Base-by-base conservation (phyloP, 2,113 vertebrate genomes). In the Clarias batrachus region DNA sequence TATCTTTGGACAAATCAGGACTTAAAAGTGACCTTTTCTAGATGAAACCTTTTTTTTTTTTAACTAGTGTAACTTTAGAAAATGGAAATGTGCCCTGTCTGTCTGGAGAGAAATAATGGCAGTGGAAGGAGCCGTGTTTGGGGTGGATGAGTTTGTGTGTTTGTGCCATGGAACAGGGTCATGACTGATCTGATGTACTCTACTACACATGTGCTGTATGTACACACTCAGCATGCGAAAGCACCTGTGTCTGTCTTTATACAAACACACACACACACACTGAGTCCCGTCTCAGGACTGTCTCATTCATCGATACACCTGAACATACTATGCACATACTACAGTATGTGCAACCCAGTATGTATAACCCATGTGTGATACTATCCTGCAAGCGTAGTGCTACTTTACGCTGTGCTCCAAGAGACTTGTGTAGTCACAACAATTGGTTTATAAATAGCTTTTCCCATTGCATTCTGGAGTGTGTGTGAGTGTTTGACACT, bases 371-470 rank as follows among this genome's bases (percentile, higher is more conserved):
- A 48, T 48, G 48, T 48, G 48, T 48, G 48, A 48, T 48, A 73
- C 30, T 27, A 5, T 14, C 59, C 21, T 23, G 27, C 14, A 17
- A 2, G 41, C 17, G 7, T 79, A 48, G 86, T 74, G 74, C 30
- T 81, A 52, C 77, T 21, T 81, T 85, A 59, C 63, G 14, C 54
- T 37, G 12, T 56, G 27, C 30, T 37, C 65, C 8, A 10, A 79
- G 27, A 52, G 8, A 14, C 48, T 68, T 37, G 48, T 86, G 78
- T 73, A 57, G 27, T 76, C 33, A 70, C 8, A 84, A 87, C 27
- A 21, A 30, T 57, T 68, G 71, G 60, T 73, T 86, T 89, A 84
- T 66, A 81, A 89, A 84, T 83, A 76, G 66, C n/a, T 56, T 78
- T 56, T 65, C 60, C 74, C 27, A 48, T 74, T 85, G 81, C 27